Percentiles rank a stretch among this genome's conserved stretches.
These are phyloP conservation scores for Enhydra lutris DNA, from an alignment of 2,113 vertebrate genomes.

Conservation along the genomic window DNA sequence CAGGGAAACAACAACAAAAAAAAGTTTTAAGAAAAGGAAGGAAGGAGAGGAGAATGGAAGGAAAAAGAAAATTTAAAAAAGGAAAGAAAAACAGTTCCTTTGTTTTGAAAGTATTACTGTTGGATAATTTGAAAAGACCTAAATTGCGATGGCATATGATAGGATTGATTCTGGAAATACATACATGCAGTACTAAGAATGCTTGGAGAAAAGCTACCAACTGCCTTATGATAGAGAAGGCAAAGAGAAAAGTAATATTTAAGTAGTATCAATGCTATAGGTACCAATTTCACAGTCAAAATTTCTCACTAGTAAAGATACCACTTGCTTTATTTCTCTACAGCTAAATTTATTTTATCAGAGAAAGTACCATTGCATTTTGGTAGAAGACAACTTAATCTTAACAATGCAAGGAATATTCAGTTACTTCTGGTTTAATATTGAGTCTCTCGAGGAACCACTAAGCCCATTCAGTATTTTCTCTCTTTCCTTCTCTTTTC, in stretches of 20 bases:
- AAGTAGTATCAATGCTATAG: background rate
- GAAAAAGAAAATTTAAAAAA: accelerated
- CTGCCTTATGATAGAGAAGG: background rate
- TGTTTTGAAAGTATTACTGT: background rate
- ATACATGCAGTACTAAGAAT: background rate
- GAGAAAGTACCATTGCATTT: background rate
- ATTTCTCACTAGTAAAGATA: background rate
- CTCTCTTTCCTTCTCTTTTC: background rate
- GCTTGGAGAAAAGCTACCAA: background rate
- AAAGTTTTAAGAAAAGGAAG: background rate
- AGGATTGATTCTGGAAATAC: background rate
- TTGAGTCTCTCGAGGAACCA: background rate
- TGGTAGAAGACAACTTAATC: background rate
- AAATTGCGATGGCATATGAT: background rate
- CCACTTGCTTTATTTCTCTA: background rate
- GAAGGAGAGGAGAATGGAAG: no score
- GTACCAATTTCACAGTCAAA: background rate
- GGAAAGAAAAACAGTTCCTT: background rate
- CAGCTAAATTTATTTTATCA: background rate
- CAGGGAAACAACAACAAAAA: background rate
- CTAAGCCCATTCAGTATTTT: background rate
- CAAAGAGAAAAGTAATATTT: background rate
- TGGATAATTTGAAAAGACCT: background rate
- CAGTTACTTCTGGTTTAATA: background rate
- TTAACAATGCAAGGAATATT: background rate